Conservation (phyloP, 2,113 vertebrate species). For the Elephantulus edwardii region DNA sequence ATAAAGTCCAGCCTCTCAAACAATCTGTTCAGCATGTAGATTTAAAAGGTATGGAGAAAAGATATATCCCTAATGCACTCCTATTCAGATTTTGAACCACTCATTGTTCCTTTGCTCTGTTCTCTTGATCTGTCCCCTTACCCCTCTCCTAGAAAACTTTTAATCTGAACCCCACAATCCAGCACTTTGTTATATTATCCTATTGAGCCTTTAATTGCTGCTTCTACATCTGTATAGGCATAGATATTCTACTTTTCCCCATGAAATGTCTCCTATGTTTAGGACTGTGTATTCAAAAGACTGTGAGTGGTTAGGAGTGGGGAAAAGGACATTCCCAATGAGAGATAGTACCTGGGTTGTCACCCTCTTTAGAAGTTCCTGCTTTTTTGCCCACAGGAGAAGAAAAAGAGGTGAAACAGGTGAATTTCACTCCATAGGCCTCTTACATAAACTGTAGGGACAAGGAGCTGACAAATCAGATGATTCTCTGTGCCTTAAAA, state of each 20-base stretch:
- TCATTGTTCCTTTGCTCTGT: no score
- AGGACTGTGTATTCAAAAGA: not conserved
- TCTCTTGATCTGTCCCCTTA: no score
- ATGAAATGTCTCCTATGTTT: not conserved
- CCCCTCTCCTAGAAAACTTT: not conserved
- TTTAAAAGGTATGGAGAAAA: no score
- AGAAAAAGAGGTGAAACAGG: not conserved
- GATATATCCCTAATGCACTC: no score
- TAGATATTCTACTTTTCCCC: not conserved
- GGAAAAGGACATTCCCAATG: not conserved
- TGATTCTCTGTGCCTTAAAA: not conserved
- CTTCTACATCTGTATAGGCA: not conserved
- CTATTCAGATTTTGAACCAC: no score
- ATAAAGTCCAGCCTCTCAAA: no score
- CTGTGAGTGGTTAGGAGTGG: not conserved
- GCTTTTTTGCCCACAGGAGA: not conserved
- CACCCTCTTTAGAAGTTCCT: no score
- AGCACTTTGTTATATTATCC: not conserved
- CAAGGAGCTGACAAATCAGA: conserved; percentile 17
- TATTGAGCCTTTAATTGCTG: not conserved
- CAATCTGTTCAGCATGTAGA: no score
- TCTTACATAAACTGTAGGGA: not conserved
- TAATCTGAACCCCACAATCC: not conserved
- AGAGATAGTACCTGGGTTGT: not conserved
- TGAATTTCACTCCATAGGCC: not conserved